These are phyloP conservation scores for Pseudonaja textilis DNA, from an alignment of 2,113 vertebrate species.

Conservation along the genomic window DNA sequence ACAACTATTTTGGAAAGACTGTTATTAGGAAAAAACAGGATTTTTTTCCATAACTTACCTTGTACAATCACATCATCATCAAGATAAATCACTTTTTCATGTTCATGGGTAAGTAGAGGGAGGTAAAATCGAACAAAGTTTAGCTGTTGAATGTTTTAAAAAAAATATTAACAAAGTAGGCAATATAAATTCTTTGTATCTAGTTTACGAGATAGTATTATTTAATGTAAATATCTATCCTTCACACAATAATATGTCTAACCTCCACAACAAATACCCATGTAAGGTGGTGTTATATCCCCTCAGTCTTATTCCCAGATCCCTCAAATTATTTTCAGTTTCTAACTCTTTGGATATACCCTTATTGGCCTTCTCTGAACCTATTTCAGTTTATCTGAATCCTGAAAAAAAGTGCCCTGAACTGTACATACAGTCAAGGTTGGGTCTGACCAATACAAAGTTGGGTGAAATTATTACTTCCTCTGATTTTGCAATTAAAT, in stretches of 20 bases:
- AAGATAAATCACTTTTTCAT: conserved; percentile 89
- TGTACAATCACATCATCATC: conserved; percentile 97
- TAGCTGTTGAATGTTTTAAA: conserved; percentile 74
- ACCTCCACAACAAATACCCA: background rate
- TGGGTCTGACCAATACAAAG: background rate
- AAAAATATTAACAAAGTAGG: background rate
- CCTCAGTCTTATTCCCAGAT: background rate
- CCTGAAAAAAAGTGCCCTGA: background rate
- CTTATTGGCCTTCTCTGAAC: background rate
- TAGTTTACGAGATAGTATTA: background rate
- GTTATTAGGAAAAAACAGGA: background rate
- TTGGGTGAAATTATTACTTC: background rate
- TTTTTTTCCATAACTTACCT: conserved; percentile 70
- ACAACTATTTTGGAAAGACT: background rate
- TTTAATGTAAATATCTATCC: background rate
- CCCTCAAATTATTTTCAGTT: background rate
- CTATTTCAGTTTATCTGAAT: background rate
- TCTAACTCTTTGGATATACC: background rate
- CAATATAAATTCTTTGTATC: background rate
- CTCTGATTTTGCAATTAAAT: background rate
- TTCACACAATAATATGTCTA: background rate
- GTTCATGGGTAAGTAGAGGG: conserved; percentile 83
- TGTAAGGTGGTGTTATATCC: background rate
- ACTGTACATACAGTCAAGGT: background rate
- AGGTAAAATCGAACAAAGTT: conserved; percentile 96